Base-by-base conservation (phyloP, 2,888 invertebrate genomes). In the Phragmatobia fuliginosa region DNA sequence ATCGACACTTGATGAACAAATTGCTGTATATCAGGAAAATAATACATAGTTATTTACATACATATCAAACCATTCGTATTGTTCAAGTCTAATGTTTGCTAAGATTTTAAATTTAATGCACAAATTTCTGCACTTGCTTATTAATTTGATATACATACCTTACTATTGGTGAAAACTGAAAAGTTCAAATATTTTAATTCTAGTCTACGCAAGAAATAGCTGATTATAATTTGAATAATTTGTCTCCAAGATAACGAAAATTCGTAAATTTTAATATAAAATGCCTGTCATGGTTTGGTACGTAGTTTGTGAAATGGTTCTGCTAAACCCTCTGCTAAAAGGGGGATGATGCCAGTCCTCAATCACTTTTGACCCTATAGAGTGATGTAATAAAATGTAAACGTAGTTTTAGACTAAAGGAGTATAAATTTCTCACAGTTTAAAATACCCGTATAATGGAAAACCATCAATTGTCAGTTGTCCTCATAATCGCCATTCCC, bases 401-500 rank as follows among this genome's bases (percentile, higher is more conserved):
- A 21, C 21, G 18, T 7, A 8, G 8, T 49, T 49, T n/a, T 49
- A n/a, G 45, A 8, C 2, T n/a, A n/a, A 49, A 21, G n/a, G 21
- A 49, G 45, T 49, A 8, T 49, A 49, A 49, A 36, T 1, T 33
- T 38, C 31, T 31, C 65, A 28, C 33, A 36, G 18, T 11, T 31
- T 28, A 62, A 41, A 32, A 49, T 45, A n/a, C 31, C 32, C 45
- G 21, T 28, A 36, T 36, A 63, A 63, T 68, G 59, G 58, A 59
- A 68, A 52, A 64, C 32, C 60, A 36, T 38, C 18, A 60, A 38
- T 56, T 32, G 59, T 31, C 16, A 56, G 28, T 33, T n/a, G 41
- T 56, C 45, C 68, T 49, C 8, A 52, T 31, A 65, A 60, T 60
- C 33, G 32, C 36, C 2, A 14, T 68, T 69, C 65, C 65, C 69